Conservation (phyloP, 2,113 vertebrate genomes). For the Pterophyllum scalare region DNA sequence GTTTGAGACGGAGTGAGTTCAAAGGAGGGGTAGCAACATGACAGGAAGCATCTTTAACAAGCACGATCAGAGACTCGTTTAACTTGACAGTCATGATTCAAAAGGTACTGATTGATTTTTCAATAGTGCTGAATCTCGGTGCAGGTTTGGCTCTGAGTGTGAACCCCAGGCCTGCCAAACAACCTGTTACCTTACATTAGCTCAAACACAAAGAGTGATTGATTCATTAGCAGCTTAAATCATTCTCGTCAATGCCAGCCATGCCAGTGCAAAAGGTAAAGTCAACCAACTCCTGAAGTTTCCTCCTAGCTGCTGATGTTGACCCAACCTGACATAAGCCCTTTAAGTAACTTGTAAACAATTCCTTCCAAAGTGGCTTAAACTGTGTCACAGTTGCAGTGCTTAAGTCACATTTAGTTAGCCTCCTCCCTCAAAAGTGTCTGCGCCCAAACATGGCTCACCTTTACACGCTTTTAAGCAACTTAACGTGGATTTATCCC, state of each 20-base stretch:
- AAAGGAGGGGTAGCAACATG: constrained; percentile 30
- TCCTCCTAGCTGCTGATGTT: constrained; percentile 38
- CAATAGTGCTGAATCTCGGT: not conserved
- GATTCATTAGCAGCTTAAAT: not conserved
- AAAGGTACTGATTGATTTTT: constrained; percentile 40
- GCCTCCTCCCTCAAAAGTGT: constrained; percentile 47
- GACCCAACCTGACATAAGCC: constrained; percentile 63
- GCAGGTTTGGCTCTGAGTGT: not conserved
- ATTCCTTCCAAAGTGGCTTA: constrained; percentile 55
- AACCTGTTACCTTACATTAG: not conserved
- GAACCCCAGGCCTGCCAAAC: not conserved
- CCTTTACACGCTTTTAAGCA: constrained; percentile 71
- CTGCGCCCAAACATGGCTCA: constrained; percentile 56
- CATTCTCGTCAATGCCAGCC: not conserved
- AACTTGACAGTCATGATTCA: constrained; percentile 41
- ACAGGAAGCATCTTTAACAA: constrained; percentile 55
- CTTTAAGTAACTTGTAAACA: constrained; percentile 67
- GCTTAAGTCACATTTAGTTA: constrained; percentile 50
- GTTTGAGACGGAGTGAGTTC: constrained; percentile 2
- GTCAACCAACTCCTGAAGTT: constrained; percentile 30
- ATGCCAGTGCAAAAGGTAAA: constrained; percentile 15
- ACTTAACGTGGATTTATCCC: constrained; percentile 69
- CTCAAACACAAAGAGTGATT: constrained; percentile 5
- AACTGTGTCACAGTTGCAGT: constrained; percentile 48
- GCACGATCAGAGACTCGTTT: constrained; percentile 36